Conservation (phyloP, 1,140 invertebrate genomes). For the Schlechtendalia chinensis region DNA sequence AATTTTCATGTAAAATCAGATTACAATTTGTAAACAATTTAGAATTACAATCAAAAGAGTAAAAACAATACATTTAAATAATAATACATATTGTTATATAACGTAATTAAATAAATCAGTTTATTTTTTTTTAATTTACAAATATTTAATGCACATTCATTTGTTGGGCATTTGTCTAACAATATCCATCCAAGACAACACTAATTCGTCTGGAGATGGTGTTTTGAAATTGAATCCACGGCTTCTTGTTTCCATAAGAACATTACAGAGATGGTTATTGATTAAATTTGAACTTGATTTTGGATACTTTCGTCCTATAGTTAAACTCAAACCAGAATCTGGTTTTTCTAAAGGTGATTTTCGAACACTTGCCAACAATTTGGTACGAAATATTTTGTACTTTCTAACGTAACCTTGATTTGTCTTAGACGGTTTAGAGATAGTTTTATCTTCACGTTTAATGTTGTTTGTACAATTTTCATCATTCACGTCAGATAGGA, state of each 20-base stretch:
- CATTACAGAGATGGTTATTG: conserved; percentile 35
- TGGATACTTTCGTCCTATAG: conserved; percentile 26
- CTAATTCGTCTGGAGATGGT: conserved; percentile 31
- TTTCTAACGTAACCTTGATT: not conserved
- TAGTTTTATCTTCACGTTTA: not conserved
- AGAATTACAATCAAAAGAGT: too few relatives aligned
- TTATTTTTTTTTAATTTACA: not conserved
- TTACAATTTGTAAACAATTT: not conserved
- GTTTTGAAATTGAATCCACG: conserved; percentile 34
- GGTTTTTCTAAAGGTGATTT: conserved; percentile 37
- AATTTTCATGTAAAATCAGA: too few relatives aligned
- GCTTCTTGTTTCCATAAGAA: conserved; percentile 17
- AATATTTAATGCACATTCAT: not conserved
- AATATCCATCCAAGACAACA: conserved; percentile 46
- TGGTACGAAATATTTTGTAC: conserved; percentile 30
- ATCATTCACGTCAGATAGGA: not conserved
- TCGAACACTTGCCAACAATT: conserved; percentile 4
- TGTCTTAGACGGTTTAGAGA: not conserved
- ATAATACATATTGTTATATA: too few relatives aligned
- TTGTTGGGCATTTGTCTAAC: conserved; percentile 41
- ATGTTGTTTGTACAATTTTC: not conserved
- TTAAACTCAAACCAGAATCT: conserved; percentile 25
- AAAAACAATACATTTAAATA: too few relatives aligned
- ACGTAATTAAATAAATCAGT: not conserved
- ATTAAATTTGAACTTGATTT: conserved; percentile 35